These are phyloP conservation scores for Andrena cerasifolii DNA, from an alignment of 1,140 invertebrate genomes.

Conservation along the genomic window DNA sequence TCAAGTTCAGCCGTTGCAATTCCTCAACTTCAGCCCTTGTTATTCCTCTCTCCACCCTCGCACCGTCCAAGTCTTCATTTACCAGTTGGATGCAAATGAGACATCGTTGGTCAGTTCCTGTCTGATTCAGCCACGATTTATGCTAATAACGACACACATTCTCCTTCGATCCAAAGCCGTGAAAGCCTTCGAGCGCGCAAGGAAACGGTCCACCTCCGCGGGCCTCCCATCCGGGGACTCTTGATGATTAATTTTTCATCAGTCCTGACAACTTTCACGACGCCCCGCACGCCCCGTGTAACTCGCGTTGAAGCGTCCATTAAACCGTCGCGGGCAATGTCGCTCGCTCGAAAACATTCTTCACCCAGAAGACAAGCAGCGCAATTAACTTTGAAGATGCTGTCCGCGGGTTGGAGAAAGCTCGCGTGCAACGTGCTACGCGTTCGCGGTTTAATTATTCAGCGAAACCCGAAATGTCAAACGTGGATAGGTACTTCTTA, in stretches of 20 bases:
- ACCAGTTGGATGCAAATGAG: background rate
- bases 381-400: background rate
- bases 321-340: background rate
- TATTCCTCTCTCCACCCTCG: background rate
- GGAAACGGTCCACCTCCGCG: background rate
- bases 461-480: conserved; percentile 15
- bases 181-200: background rate
- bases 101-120: background rate
- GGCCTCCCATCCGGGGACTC: background rate
- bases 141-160: background rate
- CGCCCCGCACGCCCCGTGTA: conserved; percentile 23
- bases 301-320: conserved; percentile 12
- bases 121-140: background rate
- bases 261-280: conserved; percentile 26
- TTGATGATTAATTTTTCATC: conserved; percentile 5
- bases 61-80: background rate
- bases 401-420: background rate
- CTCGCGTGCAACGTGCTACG: background rate
- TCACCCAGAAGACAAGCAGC: background rate
- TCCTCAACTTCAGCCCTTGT: too few species aligned
- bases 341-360: background rate
- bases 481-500: background rate
- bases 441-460: background rate
- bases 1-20: too few species aligned
- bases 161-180: too few species aligned